Evolutionary conservation across 2,113 vertebrate genomes (phyloP).

Genomic region (Diphyllodes magnificus): DNA sequence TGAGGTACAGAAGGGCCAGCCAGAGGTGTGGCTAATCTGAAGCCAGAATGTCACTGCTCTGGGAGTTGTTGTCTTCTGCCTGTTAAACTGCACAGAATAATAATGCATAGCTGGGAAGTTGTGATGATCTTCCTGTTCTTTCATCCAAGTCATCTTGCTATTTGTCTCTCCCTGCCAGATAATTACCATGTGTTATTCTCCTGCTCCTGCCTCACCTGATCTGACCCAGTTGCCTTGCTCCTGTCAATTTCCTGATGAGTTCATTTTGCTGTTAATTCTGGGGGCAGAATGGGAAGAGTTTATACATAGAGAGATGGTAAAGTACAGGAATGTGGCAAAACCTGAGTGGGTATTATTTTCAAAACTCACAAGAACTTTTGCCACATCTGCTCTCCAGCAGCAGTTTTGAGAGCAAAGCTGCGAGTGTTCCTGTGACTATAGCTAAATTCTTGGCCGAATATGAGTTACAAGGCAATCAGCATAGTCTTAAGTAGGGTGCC

Average conservation of each 20-base stretch:
- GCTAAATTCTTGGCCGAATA: not conserved
- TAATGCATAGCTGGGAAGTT: not conserved
- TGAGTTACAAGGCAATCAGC: not conserved
- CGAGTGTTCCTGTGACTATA: not conserved
- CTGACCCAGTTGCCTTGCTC: not conserved
- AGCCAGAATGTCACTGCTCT: not conserved
- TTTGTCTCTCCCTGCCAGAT: not conserved
- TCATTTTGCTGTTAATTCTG: not conserved
- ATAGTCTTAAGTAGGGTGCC: not conserved
- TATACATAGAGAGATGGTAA: not conserved
- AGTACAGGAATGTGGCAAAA: not conserved
- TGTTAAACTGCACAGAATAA: not conserved
- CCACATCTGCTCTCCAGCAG: not conserved
- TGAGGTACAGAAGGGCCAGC: not conserved
- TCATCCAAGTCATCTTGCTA: not conserved
- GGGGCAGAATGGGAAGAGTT: not conserved
- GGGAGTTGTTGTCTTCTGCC: not conserved
- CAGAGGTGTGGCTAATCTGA: not conserved
- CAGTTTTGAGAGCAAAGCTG: not conserved
- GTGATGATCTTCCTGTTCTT: not conserved
- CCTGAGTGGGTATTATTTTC: not conserved
- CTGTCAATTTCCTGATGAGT: not conserved
- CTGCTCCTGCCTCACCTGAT: not conserved
- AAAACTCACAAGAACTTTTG: not conserved
- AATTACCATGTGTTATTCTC: not conserved